Base-by-base conservation (phyloP, 1,140 invertebrate species). In the Drosophila neocordata region DNA sequence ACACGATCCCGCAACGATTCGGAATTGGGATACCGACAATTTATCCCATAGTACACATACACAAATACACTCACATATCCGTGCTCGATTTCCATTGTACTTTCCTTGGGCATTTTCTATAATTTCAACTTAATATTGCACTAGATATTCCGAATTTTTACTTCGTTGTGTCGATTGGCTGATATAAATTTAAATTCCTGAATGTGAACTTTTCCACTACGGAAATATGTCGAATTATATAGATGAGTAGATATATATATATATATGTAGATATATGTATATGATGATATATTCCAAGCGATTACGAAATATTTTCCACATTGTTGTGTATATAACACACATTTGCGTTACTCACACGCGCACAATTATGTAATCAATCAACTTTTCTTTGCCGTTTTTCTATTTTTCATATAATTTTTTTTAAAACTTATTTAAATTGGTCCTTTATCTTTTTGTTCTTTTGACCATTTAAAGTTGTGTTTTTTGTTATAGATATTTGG, bases 331-430 rank as follows among this genome's bases (percentile, higher is more conserved):
- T 63, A 20, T 65, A 66, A 56, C 41, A 60, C 57, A 64, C 73
- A 24, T 75, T 62, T 69, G n/a, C 53, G 27, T 61, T 27, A 31
- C 69, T 65, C 83, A 88, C 83, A 73, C 83, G 84, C 79, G 75
- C 79, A 88, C 83, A 83, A 48, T 87, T 87, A 87, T 87, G 83
- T 68, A 87, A 87, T 87, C 79, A 56, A 22, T 20, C 15, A 11
- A 48, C 9, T 48, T 48, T 48, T 20, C 24, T 34, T 63, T n/a
- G 35, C 35, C 35, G 34, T 59, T 59, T 37, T 13, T 11, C 35
- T 9, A 12, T 61, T 63, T 15, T 53, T 9, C 15, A 37, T 24
- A 2, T 24, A 18, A 24, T 57, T 18, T 60, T 34, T 24, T 24
- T 37, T 44, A 13, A 15, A 13, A 13, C 41, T 44, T 44, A 15